phyloP scores from a whole-genome alignment of 92 coral and sea anemone species.

The Phenganax marumi region DNA sequence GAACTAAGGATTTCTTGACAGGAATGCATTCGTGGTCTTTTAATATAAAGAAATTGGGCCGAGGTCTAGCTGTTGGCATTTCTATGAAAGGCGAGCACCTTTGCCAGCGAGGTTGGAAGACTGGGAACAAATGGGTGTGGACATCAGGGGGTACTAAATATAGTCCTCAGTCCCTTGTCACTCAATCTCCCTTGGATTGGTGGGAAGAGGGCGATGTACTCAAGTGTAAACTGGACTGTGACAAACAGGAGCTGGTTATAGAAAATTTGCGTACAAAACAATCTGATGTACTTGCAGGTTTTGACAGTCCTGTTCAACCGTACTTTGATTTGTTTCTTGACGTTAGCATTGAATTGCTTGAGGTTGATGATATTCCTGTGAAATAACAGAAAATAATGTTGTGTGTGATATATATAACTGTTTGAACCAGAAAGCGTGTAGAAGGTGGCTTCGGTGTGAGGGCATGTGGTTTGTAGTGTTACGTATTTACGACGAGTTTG shows the following conservation, averaged over 20 bases:
- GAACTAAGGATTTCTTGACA: slow-evolving; percentile 24
- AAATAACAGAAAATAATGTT: slow-evolving; percentile 2
- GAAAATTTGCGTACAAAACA: slow-evolving; percentile 35
- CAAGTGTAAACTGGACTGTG: slow-evolving; percentile 37
- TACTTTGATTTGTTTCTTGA: slow-evolving; percentile 42
- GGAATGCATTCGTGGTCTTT: slow-evolving; percentile 42
- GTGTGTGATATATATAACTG: neutral
- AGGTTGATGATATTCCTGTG: slow-evolving; percentile 20
- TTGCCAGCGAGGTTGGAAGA: slow-evolving; percentile 30
- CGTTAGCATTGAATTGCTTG: slow-evolving; percentile 35
- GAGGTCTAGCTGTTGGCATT: slow-evolving; percentile 32
- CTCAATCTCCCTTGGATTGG: slow-evolving; percentile 39
- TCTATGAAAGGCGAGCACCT: slow-evolving; percentile 28
- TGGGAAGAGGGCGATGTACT: slow-evolving; percentile 43
- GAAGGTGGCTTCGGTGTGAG: neutral
- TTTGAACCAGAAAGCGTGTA: neutral
- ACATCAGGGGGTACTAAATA: slow-evolving; percentile 42
- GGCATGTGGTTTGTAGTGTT: neutral
- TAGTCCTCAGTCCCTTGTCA: slow-evolving; percentile 34
- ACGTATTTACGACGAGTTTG: too few relatives aligned
- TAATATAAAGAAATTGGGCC: slow-evolving; percentile 31
- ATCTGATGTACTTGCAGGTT: slow-evolving; percentile 23
- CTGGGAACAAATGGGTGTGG: slow-evolving; percentile 50
- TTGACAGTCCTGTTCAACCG: slow-evolving; percentile 37
- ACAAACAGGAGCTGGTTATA: slow-evolving; percentile 27